phyloP scores from a whole-genome alignment of 2,888 invertebrate genomes.

The Macrosiphum euphorbiae region DNA sequence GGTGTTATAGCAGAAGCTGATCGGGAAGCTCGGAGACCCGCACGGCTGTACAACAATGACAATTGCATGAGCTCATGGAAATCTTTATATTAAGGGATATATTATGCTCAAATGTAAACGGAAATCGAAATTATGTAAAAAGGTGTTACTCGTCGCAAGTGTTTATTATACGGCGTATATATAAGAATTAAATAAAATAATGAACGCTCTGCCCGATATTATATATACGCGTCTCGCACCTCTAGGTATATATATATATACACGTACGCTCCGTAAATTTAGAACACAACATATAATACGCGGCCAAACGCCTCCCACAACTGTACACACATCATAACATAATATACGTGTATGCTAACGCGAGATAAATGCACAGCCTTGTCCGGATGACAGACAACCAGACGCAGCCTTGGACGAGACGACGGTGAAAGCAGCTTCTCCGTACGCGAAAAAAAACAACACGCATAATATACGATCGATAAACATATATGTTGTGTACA shows the following conservation, averaged over 20 bases:
- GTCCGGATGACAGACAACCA: slow-evolving; percentile 62
- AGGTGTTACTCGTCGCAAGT: not conserved
- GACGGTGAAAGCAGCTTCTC: slow-evolving; percentile 64
- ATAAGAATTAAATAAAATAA: not conserved
- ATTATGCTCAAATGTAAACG: not conserved
- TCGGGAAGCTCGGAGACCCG: not conserved
- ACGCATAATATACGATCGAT: slow-evolving; percentile 9
- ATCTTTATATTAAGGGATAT: not conserved
- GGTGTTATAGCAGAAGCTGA: not conserved
- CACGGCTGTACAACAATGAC: not conserved
- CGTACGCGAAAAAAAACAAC: slow-evolving; percentile 48
- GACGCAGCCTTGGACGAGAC: slow-evolving; percentile 59
- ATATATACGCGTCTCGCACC: not conserved
- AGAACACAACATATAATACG: not conserved
- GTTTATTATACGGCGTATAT: not conserved
- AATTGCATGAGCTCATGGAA: not conserved
- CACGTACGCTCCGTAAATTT: slow-evolving; percentile 1
- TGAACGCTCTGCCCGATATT: not conserved
- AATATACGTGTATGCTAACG: slow-evolving; percentile 20
- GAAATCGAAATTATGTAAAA: not conserved
- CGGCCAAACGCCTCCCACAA: slow-evolving; percentile 7
- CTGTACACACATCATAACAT: slow-evolving; percentile 15
- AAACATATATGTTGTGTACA: not conserved
- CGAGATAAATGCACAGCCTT: slow-evolving; percentile 60
- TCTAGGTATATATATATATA: not conserved